These are phyloP conservation scores for Sparus aurata DNA, from an alignment of 2,797 vertebrate genomes.

Conservation along the genomic window DNA sequence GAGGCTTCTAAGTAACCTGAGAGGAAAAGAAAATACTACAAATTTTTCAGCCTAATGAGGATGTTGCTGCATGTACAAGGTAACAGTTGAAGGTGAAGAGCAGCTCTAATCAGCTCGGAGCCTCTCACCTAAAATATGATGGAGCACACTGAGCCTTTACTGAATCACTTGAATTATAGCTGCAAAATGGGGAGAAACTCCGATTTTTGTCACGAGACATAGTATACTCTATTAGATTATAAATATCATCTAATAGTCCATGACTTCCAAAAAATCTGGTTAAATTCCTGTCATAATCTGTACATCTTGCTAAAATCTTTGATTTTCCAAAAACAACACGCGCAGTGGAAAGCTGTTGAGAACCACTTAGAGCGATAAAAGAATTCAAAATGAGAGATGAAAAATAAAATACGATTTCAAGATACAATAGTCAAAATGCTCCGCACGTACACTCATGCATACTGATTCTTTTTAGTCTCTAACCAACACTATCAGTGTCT, in stretches of 20 bases:
- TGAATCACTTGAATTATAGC: neutral
- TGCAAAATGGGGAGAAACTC: neutral
- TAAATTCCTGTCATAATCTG: neutral
- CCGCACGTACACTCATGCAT: neutral
- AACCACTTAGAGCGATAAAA: neutral
- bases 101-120: neutral
- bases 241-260: neutral
- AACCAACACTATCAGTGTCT: slow-evolving; percentile 40
- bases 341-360: neutral
- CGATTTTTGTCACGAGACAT: neutral
- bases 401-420: neutral
- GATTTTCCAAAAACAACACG: neutral
- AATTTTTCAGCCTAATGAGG: too few species aligned
- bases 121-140: neutral
- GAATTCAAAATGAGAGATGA: neutral
- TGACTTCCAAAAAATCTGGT: neutral
- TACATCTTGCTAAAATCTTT: neutral
- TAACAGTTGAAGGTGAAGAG: neutral
- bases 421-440: slow-evolving; percentile 3
- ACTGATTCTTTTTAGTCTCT: slow-evolving; percentile 21
- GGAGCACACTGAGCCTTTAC: neutral
- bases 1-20: neutral
- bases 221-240: neutral
- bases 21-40: neutral
- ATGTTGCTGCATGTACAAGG: neutral